Conservation (phyloP, 2,113 vertebrate genomes). For the Sylvilagus bachmani region DNA sequence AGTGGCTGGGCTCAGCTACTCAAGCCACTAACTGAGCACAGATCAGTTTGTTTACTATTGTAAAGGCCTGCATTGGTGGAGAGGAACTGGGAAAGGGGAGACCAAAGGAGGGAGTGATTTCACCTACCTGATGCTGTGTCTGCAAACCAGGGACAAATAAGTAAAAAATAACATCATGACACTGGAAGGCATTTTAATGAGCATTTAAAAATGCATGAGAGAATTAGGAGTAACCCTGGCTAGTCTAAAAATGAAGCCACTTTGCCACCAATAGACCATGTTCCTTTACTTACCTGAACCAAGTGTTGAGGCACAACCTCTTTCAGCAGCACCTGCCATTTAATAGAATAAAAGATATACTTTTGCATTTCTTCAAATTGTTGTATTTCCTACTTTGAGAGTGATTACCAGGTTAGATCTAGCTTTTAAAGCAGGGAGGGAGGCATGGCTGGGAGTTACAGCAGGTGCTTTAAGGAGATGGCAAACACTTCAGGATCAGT, state of each 20-base stretch:
- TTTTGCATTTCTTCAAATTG: slow-evolving; percentile 38
- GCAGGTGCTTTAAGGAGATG: slow-evolving; percentile 68
- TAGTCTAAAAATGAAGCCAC: not conserved
- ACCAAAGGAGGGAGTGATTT: accelerated
- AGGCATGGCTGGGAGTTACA: slow-evolving; percentile 59
- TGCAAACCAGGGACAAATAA: not conserved
- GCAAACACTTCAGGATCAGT: slow-evolving; percentile 61
- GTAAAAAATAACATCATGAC: not conserved
- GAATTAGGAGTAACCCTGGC: not conserved
- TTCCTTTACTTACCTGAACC: not conserved
- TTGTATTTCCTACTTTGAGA: slow-evolving; percentile 59
- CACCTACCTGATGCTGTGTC: not conserved
- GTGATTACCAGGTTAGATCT: slow-evolving; percentile 59
- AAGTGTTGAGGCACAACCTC: not conserved
- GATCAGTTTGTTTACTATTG: accelerated
- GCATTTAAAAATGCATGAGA: not conserved
- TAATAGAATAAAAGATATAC: not conserved
- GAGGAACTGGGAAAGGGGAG: accelerated
- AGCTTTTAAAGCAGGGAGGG: slow-evolving; percentile 62
- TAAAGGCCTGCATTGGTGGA: accelerated
- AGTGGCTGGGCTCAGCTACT: accelerated
- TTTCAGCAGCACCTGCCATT: not conserved
- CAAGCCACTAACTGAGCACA: accelerated
- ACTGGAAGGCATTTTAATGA: slow-evolving; percentile 41
- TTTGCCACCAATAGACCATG: not conserved